Base-by-base conservation (phyloP, 2,888 invertebrate species). In the Dyspetes luteomarginatus region DNA sequence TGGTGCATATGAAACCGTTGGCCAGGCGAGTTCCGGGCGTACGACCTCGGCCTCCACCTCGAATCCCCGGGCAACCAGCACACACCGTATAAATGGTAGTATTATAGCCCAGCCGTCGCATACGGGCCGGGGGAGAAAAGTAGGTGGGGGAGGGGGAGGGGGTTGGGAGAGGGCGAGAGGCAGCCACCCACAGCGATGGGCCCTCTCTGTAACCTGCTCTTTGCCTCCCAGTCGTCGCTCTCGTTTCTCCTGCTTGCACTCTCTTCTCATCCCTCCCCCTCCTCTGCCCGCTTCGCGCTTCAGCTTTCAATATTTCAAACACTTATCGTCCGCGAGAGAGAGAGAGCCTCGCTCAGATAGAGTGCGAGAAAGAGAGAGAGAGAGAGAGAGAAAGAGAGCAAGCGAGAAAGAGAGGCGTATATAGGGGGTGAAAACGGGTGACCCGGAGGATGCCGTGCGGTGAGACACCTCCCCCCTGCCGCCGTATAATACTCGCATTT, bases 231-330 rank as follows among this genome's bases (percentile, higher is more conserved):
- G n/a, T 45, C 73, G 52, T 45, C 43, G 43, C 52, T 64, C 19
- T 17, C 56, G 26, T 55, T 43, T 56, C 28, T 30, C 43, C 15
- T n/a, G n/a, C n/a, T n/a, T n/a, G 43, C 55, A 26, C 43, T 26
- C n/a, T n/a, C 41, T 48, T 26, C 83, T 83, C 79, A 67, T 30
- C 56, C 71, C 43, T 65, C 81, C 67, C 73, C 68, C 78, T 60
- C 22, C 7, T 45, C 55, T 55, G 76, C 17, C 28, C 56, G 68
- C 71, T 84, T 85, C 84, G 87, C 86, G 87, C 89, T 89, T 91
- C 89, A 87, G 87, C 89, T 90, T 90, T 91, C 91, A 90, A 91
- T 91, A 91, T 91, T 91, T 91, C 91, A 91, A 91, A 89, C 89
- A 91, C 91, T 90, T 91, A 91, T 91, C 91, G 90, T 87, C 83